phyloP scores from a whole-genome alignment of 2,797 vertebrate genomes.

The Enteromius treurensis region DNA sequence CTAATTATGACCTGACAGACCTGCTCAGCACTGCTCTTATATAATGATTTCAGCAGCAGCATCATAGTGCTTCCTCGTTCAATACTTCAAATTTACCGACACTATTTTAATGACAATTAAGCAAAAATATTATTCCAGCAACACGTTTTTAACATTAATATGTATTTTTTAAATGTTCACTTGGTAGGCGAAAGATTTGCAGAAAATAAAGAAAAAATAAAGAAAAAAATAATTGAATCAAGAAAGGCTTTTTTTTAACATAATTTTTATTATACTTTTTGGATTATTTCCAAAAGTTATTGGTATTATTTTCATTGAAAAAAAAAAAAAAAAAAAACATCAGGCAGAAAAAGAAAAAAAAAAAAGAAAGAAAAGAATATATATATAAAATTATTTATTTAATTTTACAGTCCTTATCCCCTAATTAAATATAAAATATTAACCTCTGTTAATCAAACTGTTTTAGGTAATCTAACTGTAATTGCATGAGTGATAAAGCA shows the following conservation, averaged over 20 bases:
- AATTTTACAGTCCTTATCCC: background rate
- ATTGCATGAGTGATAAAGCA: background rate
- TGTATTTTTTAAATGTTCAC: background rate
- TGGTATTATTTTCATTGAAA: background rate
- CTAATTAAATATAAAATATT: too few relatives aligned
- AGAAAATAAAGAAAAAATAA: background rate
- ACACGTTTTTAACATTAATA: background rate
- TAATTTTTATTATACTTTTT: background rate
- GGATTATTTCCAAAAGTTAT: background rate
- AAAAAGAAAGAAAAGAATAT: too few relatives aligned
- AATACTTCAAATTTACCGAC: background rate
- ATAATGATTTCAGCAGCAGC: background rate
- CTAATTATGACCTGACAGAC: conserved; percentile 6
- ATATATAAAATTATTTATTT: too few relatives aligned
- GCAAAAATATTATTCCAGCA: background rate
- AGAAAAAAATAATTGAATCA: background rate
- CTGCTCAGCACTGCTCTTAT: background rate
- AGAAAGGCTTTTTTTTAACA: background rate
- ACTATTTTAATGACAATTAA: background rate
- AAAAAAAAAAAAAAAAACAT: background rate
- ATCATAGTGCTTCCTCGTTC: background rate
- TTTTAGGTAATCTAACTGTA: background rate
- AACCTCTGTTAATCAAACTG: background rate
- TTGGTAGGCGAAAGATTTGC: background rate
- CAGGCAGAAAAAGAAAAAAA: background rate